These are phyloP conservation scores for Hydrochoerus hydrochaeris DNA, from an alignment of 2,113 vertebrate genomes.

Conservation along the genomic window DNA sequence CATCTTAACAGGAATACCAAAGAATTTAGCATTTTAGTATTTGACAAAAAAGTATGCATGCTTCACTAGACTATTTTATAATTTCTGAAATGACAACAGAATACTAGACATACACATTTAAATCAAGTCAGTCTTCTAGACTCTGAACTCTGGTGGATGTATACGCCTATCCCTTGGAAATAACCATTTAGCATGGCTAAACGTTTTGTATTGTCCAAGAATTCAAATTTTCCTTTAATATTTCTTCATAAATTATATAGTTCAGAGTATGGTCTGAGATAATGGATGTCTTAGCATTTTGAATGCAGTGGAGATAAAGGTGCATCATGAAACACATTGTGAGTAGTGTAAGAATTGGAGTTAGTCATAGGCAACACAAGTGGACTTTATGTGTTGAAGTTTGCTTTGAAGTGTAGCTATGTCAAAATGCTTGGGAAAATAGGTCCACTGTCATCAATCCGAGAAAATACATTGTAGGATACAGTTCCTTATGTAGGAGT, in stretches of 20 bases:
- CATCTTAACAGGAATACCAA: not conserved
- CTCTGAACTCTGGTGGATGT: not conserved
- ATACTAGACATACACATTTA: not conserved
- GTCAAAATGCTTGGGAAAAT: not conserved
- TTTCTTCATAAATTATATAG: not conserved
- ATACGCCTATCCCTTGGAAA: not conserved
- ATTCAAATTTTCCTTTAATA: not conserved
- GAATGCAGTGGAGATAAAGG: not conserved
- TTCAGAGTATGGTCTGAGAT: not conserved
- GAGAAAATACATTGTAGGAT: not conserved
- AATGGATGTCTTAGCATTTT: not conserved
- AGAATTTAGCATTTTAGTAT: not conserved
- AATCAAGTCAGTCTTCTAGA: not conserved
- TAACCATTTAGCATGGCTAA: not conserved
- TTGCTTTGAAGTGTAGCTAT: not conserved
- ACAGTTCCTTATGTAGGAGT: not conserved
- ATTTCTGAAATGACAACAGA: not conserved
- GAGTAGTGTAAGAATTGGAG: fast-evolving
- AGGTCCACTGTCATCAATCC: too few species aligned
- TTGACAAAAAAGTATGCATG: not conserved
- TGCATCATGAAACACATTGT: not conserved
- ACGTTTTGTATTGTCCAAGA: too few species aligned
- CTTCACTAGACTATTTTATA: not conserved
- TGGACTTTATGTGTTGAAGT: not conserved
- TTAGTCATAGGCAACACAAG: not conserved